Evolutionary conservation across 2,113 vertebrate species (phyloP).

Genomic region (Neodon shergylaensis): DNA sequence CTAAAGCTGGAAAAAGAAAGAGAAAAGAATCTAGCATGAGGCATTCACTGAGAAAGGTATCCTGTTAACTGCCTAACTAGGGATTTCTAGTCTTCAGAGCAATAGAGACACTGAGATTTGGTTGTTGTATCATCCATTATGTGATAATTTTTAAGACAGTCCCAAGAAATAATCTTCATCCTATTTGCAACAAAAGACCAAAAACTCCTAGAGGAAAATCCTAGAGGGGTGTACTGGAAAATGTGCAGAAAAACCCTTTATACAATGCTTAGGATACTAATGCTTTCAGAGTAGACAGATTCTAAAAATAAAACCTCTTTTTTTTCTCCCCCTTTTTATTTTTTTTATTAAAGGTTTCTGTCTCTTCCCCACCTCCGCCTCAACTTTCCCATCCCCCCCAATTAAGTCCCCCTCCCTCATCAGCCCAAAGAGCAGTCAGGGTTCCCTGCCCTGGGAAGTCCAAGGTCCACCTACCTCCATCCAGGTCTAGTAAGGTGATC

Average conservation of each 20-base stretch:
- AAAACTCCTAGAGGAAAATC: background rate
- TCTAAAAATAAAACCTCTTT: background rate
- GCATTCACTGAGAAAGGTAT: background rate
- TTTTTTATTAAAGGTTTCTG: no score
- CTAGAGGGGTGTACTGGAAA: rapidly evolving
- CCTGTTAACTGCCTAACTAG: background rate
- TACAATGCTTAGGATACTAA: background rate
- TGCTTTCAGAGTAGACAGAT: background rate
- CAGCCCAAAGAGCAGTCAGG: no score
- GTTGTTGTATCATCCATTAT: background rate
- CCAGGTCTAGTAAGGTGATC: no score
- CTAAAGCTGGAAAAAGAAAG: background rate
- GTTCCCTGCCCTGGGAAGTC: no score
- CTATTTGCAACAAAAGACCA: background rate
- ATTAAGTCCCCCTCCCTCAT: no score
- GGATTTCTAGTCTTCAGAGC: background rate
- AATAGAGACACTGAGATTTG: background rate
- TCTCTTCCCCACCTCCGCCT: no score
- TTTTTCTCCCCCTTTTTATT: background rate
- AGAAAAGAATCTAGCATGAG: background rate
- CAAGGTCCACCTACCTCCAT: no score
- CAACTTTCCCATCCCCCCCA: no score
- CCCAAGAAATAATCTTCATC: background rate
- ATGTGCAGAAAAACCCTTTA: background rate
- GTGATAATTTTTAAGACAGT: background rate